phyloP scores from a whole-genome alignment of 2,113 vertebrate species.

The Chloroceryle aenea region DNA sequence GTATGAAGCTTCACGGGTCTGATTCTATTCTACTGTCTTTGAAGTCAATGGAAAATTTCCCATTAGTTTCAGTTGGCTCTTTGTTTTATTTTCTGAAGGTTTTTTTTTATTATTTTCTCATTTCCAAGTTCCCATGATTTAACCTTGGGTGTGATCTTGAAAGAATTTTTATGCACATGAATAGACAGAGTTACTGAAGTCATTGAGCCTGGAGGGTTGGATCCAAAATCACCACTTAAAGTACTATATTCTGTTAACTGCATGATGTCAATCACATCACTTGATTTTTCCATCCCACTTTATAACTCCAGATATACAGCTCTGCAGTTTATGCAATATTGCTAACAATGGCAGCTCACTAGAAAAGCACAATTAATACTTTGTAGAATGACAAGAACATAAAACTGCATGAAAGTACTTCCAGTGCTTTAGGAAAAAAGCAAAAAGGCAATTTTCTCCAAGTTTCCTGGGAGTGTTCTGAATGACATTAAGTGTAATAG shows the following conservation, averaged over 20 bases:
- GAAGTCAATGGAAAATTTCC: conserved; percentile 35
- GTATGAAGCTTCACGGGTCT: neutral
- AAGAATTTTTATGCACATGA: neutral
- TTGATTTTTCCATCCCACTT: neutral
- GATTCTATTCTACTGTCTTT: neutral
- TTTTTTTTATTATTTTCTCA: neutral
- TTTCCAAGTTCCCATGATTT: conserved; percentile 18
- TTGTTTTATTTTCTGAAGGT: conserved; percentile 25
- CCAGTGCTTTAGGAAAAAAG: neutral
- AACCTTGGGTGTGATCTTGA: neutral
- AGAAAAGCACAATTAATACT: neutral
- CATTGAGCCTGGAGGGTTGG: neutral
- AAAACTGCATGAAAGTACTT: neutral
- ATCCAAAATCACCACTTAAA: neutral
- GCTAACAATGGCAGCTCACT: neutral
- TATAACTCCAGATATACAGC: neutral
- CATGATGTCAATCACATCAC: neutral
- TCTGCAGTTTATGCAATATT: neutral
- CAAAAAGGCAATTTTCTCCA: conserved; percentile 7
- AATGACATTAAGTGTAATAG: neutral
- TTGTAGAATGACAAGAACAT: conserved; percentile 6
- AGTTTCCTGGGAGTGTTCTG: conserved; percentile 13
- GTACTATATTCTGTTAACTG: neutral
- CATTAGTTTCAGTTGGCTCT: conserved; percentile 21
- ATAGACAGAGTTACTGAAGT: neutral